Conservation (phyloP, 1,140 invertebrate species). For the Bombyx mori region DNA sequence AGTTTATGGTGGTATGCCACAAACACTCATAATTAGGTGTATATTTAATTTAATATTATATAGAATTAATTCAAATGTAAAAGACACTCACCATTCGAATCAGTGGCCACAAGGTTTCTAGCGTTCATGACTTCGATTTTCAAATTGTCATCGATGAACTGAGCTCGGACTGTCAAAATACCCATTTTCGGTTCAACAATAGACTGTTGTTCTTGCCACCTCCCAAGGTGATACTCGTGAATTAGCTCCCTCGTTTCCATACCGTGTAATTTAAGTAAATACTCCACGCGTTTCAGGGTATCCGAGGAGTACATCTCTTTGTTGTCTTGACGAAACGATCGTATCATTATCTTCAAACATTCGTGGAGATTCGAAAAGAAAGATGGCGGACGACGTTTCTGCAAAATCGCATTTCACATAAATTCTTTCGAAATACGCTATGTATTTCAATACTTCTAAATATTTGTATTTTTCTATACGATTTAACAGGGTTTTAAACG, state of each 20-base stretch:
- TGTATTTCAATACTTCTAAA: no score
- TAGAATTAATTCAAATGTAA: no score
- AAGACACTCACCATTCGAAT: slow-evolving; percentile 83
- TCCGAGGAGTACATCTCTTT: slow-evolving; percentile 69
- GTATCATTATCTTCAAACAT: slow-evolving; percentile 86
- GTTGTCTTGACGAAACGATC: slow-evolving; percentile 87
- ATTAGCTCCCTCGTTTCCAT: slow-evolving; percentile 90
- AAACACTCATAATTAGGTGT: no score
- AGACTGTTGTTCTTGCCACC: slow-evolving; percentile 77
- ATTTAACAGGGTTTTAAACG: no score
- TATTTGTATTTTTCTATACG: no score
- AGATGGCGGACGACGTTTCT: slow-evolving; percentile 86
- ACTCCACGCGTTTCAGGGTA: slow-evolving; percentile 77
- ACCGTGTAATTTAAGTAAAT: slow-evolving; percentile 84
- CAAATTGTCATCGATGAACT: slow-evolving; percentile 74
- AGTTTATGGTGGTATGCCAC: no score
- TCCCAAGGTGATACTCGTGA: slow-evolving; percentile 85
- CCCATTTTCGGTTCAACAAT: slow-evolving; percentile 77
- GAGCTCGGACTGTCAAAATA: slow-evolving; percentile 77
- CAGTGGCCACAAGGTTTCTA: slow-evolving; percentile 88
- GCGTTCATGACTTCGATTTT: slow-evolving; percentile 89
- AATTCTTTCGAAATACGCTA: neutral
- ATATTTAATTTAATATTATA: no score
- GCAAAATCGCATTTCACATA: slow-evolving; percentile 26
- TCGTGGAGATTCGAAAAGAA: slow-evolving; percentile 93